Base-by-base conservation (phyloP, 2,888 invertebrate genomes). In the Phortica magna region DNA sequence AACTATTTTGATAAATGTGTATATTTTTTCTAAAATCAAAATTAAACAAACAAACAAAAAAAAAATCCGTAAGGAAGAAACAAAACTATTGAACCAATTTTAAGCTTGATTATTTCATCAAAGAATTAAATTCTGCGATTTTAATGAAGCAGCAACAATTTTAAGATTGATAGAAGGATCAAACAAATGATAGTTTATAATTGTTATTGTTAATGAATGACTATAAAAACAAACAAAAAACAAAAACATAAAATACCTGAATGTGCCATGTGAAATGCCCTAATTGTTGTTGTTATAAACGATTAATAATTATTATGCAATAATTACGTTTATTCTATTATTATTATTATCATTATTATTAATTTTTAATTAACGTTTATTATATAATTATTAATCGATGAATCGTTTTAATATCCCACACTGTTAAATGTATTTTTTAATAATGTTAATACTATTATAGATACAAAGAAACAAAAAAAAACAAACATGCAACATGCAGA, bases 201-300 rank as follows among this genome's bases (percentile, higher is more conserved):
- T 41, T 76, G 59, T 10, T 67, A 48, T 79, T 73, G 64, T 68
- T 39, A 53, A 67, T 65, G 72, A 14, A 53, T 80, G 83, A 81
- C 76, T 84, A 79, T 75, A 78, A 80, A 64, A 57, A 71, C 80
- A 82, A 12, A 48, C 3, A 14, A 48, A 12, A 80, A 68, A 41
- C 64, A 74, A 70, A 68, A 41, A 55, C 74, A 74, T 76, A 59
- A 76, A 71, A 79, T 77, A 83, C 83, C 81, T 88, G 82, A 86
- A 88, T 88, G 87, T 88, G 87, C 87, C 87, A 88, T 86, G 79
- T 83, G 81, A 80, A 80, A 71, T 39, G 81, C 83, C 84, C 86
- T 80, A 81, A 76, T 83, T 80, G 81, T 84, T 83, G 80, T 87
- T 88, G 88, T 88, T 88, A 73, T 78, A 65, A 19, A 77, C 61